These are phyloP conservation scores for Hyperoplus lanceolatus DNA, from an alignment of 2,797 vertebrate species.

Conservation along the genomic window DNA sequence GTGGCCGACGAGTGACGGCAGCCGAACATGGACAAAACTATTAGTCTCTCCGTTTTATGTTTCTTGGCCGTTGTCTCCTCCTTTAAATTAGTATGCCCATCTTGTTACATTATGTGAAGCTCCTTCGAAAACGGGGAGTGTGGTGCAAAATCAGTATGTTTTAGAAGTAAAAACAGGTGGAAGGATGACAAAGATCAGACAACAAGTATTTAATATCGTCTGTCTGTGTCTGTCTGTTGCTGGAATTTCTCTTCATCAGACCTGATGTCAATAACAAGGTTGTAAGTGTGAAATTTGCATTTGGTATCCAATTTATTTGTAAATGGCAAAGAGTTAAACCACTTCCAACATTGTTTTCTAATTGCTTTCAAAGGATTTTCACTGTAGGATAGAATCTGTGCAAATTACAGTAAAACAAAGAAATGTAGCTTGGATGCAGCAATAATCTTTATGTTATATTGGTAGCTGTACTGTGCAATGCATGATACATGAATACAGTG, in stretches of 20 bases:
- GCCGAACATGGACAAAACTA: constrained; percentile 20
- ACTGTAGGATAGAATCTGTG: background rate
- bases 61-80: background rate
- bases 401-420: background rate
- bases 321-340: too few species aligned
- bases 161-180: background rate
- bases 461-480: background rate
- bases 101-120: too few species aligned
- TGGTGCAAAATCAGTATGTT: background rate
- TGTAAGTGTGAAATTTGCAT: background rate
- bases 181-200: background rate
- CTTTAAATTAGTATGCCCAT: too few species aligned
- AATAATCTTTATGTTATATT: background rate
- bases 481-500: background rate
- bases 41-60: background rate
- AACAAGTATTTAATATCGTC: background rate
- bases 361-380: too few species aligned
- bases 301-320: background rate
- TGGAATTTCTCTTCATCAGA: background rate
- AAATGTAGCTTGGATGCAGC: background rate
- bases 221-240: background rate
- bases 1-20: constrained; percentile 23
- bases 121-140: too few species aligned
- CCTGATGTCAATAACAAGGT: background rate
- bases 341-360: too few species aligned